Evolutionary conservation across 2,113 vertebrate species (phyloP).

Genomic region (Salvelinus namaycush): DNA sequence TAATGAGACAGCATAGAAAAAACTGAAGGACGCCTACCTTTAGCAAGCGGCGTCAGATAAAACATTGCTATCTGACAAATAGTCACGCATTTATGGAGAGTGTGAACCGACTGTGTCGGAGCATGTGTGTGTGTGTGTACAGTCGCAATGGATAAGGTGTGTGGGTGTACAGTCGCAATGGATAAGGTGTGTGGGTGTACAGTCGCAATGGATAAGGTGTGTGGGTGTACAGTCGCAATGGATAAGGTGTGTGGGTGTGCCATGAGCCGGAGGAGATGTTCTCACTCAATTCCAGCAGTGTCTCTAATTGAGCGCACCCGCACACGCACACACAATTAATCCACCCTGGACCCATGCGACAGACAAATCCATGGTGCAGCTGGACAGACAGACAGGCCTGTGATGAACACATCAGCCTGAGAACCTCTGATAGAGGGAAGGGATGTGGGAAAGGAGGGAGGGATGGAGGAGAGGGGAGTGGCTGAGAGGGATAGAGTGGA

Average conservation of each 20-base stretch:
- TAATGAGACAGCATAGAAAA: conserved; percentile 54
- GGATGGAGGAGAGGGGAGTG: neutral
- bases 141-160: conserved; percentile 2
- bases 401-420: conserved; percentile 74
- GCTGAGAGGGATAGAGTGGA: conserved; percentile 31
- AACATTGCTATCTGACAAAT: conserved; percentile 59
- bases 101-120: neutral
- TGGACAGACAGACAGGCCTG: conserved; percentile 60
- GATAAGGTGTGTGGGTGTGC: conserved; percentile 58
- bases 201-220: too few relatives aligned
- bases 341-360: conserved; percentile 41
- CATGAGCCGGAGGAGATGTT: conserved; percentile 46
- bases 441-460: conserved; percentile 12
- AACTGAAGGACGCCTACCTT: conserved; percentile 59
- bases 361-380: conserved; percentile 51
- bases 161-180: conserved; percentile 37
- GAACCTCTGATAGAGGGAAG: conserved; percentile 44
- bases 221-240: conserved; percentile 40
- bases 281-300: conserved; percentile 54
- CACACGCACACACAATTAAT: neutral
- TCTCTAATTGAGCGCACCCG: conserved; percentile 56
- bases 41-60: conserved; percentile 49
- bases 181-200: neutral
- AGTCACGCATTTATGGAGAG: conserved; percentile 15
- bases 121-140: neutral